These are phyloP conservation scores for Lipotes vexillifer DNA, from an alignment of 2,113 vertebrate genomes.

Conservation along the genomic window DNA sequence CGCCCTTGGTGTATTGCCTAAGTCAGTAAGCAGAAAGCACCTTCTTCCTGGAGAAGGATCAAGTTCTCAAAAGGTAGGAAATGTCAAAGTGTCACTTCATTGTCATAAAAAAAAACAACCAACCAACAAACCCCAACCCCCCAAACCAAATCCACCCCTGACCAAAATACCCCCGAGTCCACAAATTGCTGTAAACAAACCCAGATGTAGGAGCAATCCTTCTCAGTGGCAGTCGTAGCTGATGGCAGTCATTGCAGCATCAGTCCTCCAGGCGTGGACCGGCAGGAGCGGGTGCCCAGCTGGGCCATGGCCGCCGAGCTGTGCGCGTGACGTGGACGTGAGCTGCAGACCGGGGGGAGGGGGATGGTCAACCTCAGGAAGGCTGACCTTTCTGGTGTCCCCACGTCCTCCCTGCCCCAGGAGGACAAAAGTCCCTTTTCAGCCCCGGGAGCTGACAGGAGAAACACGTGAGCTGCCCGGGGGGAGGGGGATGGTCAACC, in stretches of 20 bases:
- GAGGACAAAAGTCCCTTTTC: slow-evolving; percentile 4
- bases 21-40: slow-evolving; percentile 74
- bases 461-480: too few relatives aligned
- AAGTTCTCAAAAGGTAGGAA: slow-evolving; percentile 78
- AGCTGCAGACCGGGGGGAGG: slow-evolving; percentile 49
- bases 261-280: slow-evolving; percentile 51
- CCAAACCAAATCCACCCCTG: slow-evolving; percentile 64
- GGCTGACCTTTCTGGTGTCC: slow-evolving; percentile 48
- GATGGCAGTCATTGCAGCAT: slow-evolving; percentile 54
- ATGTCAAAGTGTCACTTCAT: slow-evolving; percentile 79
- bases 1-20: slow-evolving; percentile 78
- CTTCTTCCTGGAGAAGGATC: slow-evolving; percentile 77
- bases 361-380: slow-evolving; percentile 62
- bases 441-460: slow-evolving; percentile 11
- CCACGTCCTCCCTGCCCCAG: background rate
- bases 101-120: slow-evolving; percentile 52
- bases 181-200: slow-evolving; percentile 79
- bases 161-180: slow-evolving; percentile 67
- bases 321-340: slow-evolving; percentile 60
- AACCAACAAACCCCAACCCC: slow-evolving; percentile 38
- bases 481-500: slow-evolving; percentile 44
- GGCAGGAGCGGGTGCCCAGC: background rate
- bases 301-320: accelerated
- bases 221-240: slow-evolving; percentile 74
- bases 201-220: slow-evolving; percentile 73